Conservation (phyloP, 2,113 vertebrate genomes). For the Calidris pugnax region DNA sequence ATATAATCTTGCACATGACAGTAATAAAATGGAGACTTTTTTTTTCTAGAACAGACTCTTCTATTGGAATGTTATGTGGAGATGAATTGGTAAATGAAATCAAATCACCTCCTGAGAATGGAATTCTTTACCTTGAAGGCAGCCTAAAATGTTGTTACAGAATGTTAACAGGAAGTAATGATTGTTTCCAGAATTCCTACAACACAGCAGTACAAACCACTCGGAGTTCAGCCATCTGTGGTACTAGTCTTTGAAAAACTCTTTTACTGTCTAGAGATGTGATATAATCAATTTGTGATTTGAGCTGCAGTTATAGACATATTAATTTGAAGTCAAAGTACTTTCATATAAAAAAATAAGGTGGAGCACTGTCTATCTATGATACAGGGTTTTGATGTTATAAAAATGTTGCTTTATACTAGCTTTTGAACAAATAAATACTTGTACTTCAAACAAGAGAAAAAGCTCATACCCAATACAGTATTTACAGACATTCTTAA, state of each 20-base stretch:
- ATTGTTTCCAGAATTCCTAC: constrained; percentile 26
- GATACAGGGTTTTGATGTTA: background rate
- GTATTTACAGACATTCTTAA: background rate
- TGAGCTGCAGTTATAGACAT: constrained; percentile 5
- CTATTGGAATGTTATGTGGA: background rate
- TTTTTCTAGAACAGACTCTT: background rate
- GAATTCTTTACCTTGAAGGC: background rate
- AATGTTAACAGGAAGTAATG: constrained; percentile 35
- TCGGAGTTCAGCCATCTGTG: constrained; percentile 18
- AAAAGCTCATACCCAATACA: background rate
- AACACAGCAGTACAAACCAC: background rate
- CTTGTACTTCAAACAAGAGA: background rate
- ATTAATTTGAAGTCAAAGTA: constrained; percentile 28
- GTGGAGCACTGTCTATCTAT: background rate
- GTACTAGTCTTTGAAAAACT: constrained; percentile 26
- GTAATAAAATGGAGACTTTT: background rate
- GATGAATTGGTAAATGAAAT: background rate
- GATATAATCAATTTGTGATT: constrained; percentile 40
- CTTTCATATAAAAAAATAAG: background rate
- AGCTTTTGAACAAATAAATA: background rate
- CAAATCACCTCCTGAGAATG: background rate
- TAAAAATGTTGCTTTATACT: background rate
- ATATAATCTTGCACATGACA: background rate
- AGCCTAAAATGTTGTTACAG: background rate
- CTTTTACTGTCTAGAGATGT: background rate